phyloP scores from a whole-genome alignment of 2,888 invertebrate species.

The Caenorhabditis sp. region DNA sequence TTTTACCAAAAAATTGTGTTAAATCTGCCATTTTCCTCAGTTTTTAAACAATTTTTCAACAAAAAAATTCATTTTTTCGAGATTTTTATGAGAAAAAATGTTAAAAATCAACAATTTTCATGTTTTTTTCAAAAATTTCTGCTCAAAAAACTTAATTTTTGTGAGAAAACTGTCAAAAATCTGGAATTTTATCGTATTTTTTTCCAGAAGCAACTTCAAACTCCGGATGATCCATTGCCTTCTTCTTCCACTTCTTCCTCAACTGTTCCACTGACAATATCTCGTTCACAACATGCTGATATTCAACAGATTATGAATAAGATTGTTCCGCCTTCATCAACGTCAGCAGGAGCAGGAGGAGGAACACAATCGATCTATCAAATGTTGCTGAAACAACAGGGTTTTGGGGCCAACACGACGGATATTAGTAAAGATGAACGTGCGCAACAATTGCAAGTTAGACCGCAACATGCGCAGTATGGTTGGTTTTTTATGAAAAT shows the following conservation, averaged over 20 bases:
- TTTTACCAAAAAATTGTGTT: no score
- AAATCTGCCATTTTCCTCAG: no score
- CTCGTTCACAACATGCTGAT: slow-evolving; percentile 2
- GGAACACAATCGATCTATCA: not conserved
- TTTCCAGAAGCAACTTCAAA: not conserved
- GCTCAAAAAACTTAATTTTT: not conserved
- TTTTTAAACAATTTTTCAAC: no score
- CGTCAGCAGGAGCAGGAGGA: no score
- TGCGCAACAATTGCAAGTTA: not conserved
- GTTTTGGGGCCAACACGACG: not conserved
- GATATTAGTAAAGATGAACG: not conserved
- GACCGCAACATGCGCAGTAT: no score
- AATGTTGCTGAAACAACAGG: not conserved
- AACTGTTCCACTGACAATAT: not conserved
- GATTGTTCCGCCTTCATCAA: not conserved
- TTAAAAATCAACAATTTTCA: no score
- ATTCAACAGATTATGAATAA: slow-evolving; percentile 1
- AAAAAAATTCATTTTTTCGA: no score
- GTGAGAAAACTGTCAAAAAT: not conserved
- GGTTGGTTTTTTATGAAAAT: no score
- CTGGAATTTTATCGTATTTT: not conserved
- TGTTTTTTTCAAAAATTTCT: no score
- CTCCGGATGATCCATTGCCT: slow-evolving; percentile 3
- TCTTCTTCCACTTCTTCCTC: no score
- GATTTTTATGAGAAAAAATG: no score